These are phyloP conservation scores for Eriosoma lanigerum DNA, from an alignment of 1,140 invertebrate genomes.

Conservation along the genomic window DNA sequence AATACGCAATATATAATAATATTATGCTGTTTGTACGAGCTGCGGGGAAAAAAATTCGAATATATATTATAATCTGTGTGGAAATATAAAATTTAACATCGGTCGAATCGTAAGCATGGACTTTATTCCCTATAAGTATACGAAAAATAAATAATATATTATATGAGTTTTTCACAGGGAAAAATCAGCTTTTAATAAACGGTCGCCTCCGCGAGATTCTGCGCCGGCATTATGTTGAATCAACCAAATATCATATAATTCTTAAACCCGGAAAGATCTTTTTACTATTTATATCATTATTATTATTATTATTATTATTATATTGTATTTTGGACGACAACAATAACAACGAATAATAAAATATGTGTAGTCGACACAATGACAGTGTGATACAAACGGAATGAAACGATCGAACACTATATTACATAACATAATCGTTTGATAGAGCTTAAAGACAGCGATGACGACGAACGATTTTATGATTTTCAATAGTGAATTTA, in stretches of 20 bases:
- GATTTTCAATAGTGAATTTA: constrained; percentile 18
- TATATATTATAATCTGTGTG: neutral
- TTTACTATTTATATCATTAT: neutral
- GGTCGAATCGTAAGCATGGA: neutral
- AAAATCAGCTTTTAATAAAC: constrained; percentile 27
- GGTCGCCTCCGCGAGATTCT: too few species aligned
- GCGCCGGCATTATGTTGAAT: constrained; percentile 1
- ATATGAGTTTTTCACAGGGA: neutral
- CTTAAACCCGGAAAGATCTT: neutral
- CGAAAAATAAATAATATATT: neutral
- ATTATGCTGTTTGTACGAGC: neutral
- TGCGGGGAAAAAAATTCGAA: neutral
- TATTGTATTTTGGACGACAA: constrained; percentile 7
- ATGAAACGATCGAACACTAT: neutral
- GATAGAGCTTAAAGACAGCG: neutral
- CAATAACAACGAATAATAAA: neutral
- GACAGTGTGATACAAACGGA: neutral
- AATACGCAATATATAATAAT: neutral
- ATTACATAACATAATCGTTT: neutral
- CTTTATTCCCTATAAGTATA: neutral
- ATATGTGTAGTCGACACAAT: constrained; percentile 29
- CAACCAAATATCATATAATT: neutral
- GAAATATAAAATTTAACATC: constrained; percentile 27
- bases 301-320: constrained; percentile 5
- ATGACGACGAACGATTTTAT: constrained; percentile 6